Conservation (phyloP, 2,888 invertebrate species). For the Stenichneumon culpator region DNA sequence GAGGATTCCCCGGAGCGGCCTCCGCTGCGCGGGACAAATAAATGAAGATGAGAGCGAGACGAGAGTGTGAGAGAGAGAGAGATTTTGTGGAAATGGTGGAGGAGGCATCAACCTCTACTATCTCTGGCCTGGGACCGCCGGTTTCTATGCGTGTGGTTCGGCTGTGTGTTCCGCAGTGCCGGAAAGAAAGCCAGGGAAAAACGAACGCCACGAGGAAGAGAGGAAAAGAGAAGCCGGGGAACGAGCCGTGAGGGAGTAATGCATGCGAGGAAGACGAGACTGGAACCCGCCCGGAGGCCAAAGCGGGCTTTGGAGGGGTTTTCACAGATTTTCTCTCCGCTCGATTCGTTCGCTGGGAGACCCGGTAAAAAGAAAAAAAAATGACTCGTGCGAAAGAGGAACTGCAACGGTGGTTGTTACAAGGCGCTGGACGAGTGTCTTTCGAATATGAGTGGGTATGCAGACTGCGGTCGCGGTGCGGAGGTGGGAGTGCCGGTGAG, state of each 20-base stretch:
- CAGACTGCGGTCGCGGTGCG: not conserved
- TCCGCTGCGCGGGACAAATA: conserved; percentile 38
- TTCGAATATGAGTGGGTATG: not conserved
- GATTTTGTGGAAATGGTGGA: conserved; percentile 24
- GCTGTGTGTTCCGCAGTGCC: not conserved
- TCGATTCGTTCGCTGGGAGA: conserved; percentile 5
- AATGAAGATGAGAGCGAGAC: conserved; percentile 44
- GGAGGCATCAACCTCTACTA: conserved; percentile 5
- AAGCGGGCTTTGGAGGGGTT: conserved; percentile 8
- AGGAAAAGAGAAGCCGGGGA: conserved; percentile 48
- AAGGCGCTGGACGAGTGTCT: not conserved
- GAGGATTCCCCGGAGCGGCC: conserved; percentile 6
- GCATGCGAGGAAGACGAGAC: conserved; percentile 17
- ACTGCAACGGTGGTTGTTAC: not conserved
- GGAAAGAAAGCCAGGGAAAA: conserved; percentile 26
- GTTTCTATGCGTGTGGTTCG: not conserved
- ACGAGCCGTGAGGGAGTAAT: conserved; percentile 24
- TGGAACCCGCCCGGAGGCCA: not conserved
- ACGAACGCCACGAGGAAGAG: conserved; percentile 5
- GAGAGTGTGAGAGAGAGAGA: not conserved
- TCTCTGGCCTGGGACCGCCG: not conserved
- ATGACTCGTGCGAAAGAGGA: not conserved
- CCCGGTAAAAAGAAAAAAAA: not conserved
- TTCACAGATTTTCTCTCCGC: conserved; percentile 26
- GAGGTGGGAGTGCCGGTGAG: not conserved